Percentiles rank a stretch among this genome's conserved stretches.
These are phyloP conservation scores for Odontophorus gujanensis DNA, from an alignment of 2,113 vertebrate species.

Conservation along the genomic window DNA sequence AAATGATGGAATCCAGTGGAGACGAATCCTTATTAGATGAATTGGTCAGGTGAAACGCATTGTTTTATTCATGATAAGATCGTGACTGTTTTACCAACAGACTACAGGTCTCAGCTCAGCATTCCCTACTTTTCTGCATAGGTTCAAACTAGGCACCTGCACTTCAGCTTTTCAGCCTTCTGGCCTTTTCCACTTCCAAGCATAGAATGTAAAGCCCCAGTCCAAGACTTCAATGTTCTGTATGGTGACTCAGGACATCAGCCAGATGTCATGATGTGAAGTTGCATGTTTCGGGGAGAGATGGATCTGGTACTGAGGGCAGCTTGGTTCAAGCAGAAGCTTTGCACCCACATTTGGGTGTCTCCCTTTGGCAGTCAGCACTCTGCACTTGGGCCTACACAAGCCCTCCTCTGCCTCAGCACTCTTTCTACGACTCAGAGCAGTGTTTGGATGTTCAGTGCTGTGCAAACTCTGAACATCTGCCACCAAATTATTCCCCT, in stretches of 20 bases:
- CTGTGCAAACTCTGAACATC: constrained; percentile 34
- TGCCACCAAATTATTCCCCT: constrained; percentile 56
- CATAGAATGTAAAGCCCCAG: background rate
- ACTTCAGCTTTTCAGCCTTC: background rate
- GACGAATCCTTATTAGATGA: constrained; percentile 31
- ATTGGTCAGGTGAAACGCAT: constrained; percentile 45
- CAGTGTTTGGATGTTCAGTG: background rate
- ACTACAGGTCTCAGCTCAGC: background rate
- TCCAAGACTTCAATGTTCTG: background rate
- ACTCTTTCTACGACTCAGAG: background rate
- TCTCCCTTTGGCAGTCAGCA: background rate
- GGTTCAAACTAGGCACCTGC: background rate
- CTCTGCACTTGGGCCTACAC: background rate
- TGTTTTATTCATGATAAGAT: constrained; percentile 38
- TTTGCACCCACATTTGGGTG: background rate
- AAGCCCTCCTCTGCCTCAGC: background rate
- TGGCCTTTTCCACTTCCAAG: background rate
- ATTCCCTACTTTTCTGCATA: background rate
- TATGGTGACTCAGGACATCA: background rate
- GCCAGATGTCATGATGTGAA: background rate
- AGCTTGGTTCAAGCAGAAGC: background rate
- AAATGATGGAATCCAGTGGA: constrained; percentile 25
- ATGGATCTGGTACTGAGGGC: background rate
- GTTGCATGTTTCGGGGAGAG: background rate
- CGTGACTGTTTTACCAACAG: background rate